phyloP scores from a whole-genome alignment of 2,797 vertebrate genomes.

The Neopelma chrysocephalum region DNA sequence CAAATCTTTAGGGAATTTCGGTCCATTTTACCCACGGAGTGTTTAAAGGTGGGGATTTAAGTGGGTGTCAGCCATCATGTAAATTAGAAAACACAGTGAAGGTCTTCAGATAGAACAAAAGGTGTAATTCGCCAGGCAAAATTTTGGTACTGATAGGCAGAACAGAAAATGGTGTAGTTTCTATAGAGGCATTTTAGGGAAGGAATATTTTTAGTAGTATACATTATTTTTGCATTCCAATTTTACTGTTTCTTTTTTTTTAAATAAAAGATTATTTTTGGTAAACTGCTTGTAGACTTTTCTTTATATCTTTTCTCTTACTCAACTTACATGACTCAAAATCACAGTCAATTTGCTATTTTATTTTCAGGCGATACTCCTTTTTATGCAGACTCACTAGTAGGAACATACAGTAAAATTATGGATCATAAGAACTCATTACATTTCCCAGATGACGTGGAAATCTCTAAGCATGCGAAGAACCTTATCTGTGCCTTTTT shows the following conservation, averaged over 20 bases:
- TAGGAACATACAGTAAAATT: constrained; percentile 99
- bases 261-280: not conserved
- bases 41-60: not conserved
- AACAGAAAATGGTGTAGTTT: not conserved
- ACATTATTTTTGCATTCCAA: not conserved
- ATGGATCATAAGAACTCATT: constrained; percentile 99
- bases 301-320: not conserved
- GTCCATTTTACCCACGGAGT: not conserved
- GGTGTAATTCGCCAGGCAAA: not conserved
- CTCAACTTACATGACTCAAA: not conserved
- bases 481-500: constrained; percentile 98
- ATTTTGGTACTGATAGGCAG: not conserved
- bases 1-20: not conserved
- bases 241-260: not conserved
- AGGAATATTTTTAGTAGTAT: not conserved
- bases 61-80: not conserved
- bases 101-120: not conserved
- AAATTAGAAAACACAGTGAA: not conserved
- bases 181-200: not conserved
- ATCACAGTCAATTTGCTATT: not conserved
- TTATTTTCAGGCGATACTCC: constrained; percentile 90
- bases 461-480: constrained; percentile 96
- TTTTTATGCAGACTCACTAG: constrained; percentile 97
- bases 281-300: not conserved
- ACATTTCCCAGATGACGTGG: constrained; percentile 95